phyloP scores from a whole-genome alignment of 2,113 vertebrate genomes.

The Trogon melanurus region DNA sequence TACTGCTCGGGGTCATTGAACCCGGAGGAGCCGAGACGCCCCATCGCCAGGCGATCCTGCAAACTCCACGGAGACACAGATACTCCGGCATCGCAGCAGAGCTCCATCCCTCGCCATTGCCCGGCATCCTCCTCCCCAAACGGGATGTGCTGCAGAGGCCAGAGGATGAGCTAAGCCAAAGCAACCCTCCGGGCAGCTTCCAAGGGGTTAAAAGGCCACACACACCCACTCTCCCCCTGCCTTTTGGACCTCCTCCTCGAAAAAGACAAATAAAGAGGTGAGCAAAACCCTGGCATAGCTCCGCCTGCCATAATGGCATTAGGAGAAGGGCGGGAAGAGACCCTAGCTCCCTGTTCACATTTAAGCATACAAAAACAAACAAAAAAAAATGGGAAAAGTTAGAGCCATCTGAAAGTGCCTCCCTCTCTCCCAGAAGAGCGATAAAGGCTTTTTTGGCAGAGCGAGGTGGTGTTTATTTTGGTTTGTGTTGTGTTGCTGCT shows the following conservation, averaged over 20 bases:
- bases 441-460: constrained; percentile 70
- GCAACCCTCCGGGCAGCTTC: background rate
- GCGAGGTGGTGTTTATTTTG: constrained; percentile 66
- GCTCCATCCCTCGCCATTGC: fast-evolving
- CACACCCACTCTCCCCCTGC: background rate
- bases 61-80: fast-evolving
- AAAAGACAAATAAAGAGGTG: constrained; percentile 5
- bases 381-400: constrained; percentile 1
- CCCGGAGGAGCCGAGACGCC: fast-evolving
- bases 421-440: constrained; percentile 55
- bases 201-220: background rate
- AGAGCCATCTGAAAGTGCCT: constrained; percentile 60
- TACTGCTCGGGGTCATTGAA: fast-evolving
- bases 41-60: background rate
- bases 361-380: constrained; percentile 59
- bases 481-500: constrained; percentile 71
- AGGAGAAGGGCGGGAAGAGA: background rate
- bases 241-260: background rate
- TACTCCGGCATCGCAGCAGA: fast-evolving
- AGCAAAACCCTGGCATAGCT: background rate
- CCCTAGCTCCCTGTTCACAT: constrained; percentile 2
- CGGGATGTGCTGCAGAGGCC: background rate
- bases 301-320: background rate
- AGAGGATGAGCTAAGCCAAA: background rate
- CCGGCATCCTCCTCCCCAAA: fast-evolving